Conservation (phyloP, 2,797 vertebrate species). For the Melanitta fusca region DNA sequence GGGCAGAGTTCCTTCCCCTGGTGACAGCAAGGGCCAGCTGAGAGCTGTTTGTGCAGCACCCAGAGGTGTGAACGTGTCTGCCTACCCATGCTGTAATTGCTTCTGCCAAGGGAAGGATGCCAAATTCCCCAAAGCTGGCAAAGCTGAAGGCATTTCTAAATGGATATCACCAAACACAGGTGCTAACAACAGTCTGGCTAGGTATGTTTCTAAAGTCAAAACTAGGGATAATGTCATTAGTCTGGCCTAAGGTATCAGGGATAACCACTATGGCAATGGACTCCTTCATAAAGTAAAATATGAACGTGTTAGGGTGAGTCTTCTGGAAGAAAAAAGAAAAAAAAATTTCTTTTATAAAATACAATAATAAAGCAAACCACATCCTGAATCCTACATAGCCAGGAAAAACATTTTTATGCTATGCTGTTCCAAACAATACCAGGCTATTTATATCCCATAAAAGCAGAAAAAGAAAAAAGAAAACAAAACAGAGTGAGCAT, state of each 20-base stretch:
- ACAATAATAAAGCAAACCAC: background rate
- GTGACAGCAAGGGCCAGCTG: background rate
- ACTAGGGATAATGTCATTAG: background rate
- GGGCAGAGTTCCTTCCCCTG: background rate
- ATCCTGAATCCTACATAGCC: background rate
- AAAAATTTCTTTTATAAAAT: background rate
- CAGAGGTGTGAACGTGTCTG: background rate
- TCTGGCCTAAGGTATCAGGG: background rate
- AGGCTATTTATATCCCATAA: constrained; percentile 25
- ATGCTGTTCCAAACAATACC: background rate
- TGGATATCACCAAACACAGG: background rate
- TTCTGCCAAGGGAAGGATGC: background rate
- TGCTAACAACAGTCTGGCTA: background rate
- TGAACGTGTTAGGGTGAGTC: background rate
- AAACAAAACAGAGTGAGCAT: background rate
- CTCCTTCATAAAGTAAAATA: background rate
- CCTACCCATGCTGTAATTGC: background rate
- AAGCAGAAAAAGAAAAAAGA: background rate
- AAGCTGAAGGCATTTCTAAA: background rate
- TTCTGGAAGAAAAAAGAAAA: background rate
- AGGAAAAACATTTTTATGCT: background rate
- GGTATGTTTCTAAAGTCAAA: background rate
- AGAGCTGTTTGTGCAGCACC: background rate
- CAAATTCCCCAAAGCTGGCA: background rate
- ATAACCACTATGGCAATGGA: background rate